phyloP scores from a whole-genome alignment of 1,140 invertebrate genomes.

The Paracyclopina nana region DNA sequence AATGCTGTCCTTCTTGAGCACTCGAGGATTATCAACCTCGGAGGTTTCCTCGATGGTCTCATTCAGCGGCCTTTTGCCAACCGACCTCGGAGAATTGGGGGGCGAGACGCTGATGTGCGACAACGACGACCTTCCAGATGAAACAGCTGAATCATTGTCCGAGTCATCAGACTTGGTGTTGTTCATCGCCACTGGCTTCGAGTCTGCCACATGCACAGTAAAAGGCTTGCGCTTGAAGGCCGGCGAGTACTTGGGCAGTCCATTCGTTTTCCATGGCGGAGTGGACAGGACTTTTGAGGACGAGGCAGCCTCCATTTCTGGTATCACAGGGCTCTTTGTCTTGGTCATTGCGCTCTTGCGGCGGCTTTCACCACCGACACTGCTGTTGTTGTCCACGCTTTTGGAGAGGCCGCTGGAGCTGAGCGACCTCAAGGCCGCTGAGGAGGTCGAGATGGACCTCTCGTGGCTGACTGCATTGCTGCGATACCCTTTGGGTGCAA shows the following conservation, averaged over 20 bases:
- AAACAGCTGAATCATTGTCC: conserved; percentile 68
- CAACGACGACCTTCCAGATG: conserved; percentile 36
- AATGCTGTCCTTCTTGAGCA: conserved; percentile 51
- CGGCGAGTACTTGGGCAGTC: conserved; percentile 42
- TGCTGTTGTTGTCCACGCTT: too few species aligned
- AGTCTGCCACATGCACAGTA: conserved; percentile 32
- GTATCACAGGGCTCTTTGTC: background rate
- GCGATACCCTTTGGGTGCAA: conserved; percentile 19
- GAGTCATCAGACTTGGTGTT: conserved; percentile 42
- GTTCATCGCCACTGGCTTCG: conserved; percentile 19
- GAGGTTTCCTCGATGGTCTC: conserved; percentile 29
- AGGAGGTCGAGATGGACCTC: conserved; percentile 9
- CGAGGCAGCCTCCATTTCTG: background rate
- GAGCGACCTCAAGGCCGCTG: too few species aligned
- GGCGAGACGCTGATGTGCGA: conserved; percentile 34
- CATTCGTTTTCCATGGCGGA: conserved; percentile 26
- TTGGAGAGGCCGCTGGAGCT: too few species aligned
- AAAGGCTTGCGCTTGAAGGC: conserved; percentile 55
- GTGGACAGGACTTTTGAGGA: conserved; percentile 7
- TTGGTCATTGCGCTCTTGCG: background rate
- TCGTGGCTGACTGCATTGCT: conserved; percentile 17
- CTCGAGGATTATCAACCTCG: conserved; percentile 27
- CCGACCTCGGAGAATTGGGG: conserved; percentile 35
- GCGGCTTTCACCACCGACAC: background rate
- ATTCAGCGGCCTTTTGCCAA: too few species aligned